Evolutionary conservation across 2,888 invertebrate species (phyloP).

Genomic region (Ormia ochracea): DNA sequence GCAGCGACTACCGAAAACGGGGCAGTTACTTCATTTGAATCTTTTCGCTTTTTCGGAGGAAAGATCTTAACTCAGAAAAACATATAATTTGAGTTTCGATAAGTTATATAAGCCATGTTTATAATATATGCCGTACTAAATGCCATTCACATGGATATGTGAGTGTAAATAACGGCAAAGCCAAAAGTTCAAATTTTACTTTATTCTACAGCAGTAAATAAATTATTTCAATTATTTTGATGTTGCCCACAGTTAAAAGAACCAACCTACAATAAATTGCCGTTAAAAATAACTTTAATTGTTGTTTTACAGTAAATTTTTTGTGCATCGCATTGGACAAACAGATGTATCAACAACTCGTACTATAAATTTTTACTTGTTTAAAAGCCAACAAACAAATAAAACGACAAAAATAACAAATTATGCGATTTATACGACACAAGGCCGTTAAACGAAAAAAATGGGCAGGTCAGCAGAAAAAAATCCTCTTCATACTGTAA

Average conservation of each 20-base stretch:
- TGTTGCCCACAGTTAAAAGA: neutral
- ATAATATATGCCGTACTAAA: too few species aligned
- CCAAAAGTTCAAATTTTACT: too few species aligned
- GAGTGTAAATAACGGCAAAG: too few species aligned
- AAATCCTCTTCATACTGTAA: constrained; percentile 38
- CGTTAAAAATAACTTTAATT: constrained; percentile 21
- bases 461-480: constrained; percentile 11
- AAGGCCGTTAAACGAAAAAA: constrained; percentile 44
- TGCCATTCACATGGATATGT: too few species aligned
- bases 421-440: constrained; percentile 40
- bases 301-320: constrained; percentile 7
- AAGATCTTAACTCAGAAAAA: too few species aligned
- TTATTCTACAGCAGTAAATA: too few species aligned
- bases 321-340: neutral
- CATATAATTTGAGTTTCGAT: too few species aligned
- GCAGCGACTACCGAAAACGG: too few species aligned
- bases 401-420: constrained; percentile 41
- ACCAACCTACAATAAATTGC: constrained; percentile 14
- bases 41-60: too few species aligned
- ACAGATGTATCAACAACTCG: constrained; percentile 13
- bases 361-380: constrained; percentile 4
- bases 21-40: too few species aligned
- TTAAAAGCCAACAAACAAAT: neutral
- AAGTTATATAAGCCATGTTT: too few species aligned
- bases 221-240: neutral